These are phyloP conservation scores for Hydractinia symbiolongicarpus DNA, from an alignment of 30 jellyfish, hydroid and myxozoan species.

Conservation along the genomic window DNA sequence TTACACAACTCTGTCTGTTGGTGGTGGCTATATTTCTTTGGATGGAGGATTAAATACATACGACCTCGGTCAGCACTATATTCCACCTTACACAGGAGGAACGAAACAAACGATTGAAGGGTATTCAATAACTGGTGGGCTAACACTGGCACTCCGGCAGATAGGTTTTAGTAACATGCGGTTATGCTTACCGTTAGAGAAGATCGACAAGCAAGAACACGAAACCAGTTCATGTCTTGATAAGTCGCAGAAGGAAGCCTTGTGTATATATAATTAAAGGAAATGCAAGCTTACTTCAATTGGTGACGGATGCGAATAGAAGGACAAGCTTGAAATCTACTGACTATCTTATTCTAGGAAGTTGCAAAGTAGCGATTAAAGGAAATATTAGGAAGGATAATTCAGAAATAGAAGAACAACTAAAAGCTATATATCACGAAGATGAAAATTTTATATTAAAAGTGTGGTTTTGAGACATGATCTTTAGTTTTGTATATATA, in stretches of 20 bases:
- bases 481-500: too few relatives aligned
- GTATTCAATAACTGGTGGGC: too few relatives aligned
- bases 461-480: too few relatives aligned
- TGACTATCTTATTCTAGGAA: background rate
- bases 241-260: constrained; percentile 8
- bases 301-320: constrained; percentile 8
- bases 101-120: too few relatives aligned
- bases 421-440: background rate
- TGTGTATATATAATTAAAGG: constrained; percentile 1
- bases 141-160: background rate
- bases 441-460: background rate
- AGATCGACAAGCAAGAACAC: constrained; percentile 2
- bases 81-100: background rate
- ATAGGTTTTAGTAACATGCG: constrained; percentile 11
- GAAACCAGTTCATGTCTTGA: constrained; percentile 9
- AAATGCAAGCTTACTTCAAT: background rate
- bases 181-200: constrained; percentile 13
- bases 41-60: background rate
- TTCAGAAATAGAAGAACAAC: background rate
- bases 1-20: too few relatives aligned
- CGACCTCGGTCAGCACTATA: background rate
- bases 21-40: constrained; percentile 7
- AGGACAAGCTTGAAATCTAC: background rate
- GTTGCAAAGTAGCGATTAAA: constrained; percentile 7
- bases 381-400: background rate